phyloP scores from a whole-genome alignment of 2,888 invertebrate genomes.

The Chymomyza procnemis region DNA sequence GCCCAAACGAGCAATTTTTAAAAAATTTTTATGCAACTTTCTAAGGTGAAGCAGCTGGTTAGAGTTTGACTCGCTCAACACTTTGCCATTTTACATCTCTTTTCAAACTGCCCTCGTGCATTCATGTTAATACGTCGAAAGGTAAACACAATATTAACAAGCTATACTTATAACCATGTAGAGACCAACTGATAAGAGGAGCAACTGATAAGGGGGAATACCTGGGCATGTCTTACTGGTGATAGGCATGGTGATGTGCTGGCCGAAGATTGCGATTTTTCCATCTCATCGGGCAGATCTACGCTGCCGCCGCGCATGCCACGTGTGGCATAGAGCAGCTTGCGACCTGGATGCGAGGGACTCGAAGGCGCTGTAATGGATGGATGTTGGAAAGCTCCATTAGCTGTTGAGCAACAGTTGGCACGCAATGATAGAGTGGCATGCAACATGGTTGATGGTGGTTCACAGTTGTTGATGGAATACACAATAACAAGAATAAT shows the following conservation, averaged over 20 bases:
- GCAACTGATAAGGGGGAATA: slow-evolving; percentile 60
- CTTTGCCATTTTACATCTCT: too few species aligned
- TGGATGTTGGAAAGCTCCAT: slow-evolving; percentile 40
- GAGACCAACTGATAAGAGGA: slow-evolving; percentile 40
- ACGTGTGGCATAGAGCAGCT: slow-evolving; percentile 86
- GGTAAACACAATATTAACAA: background rate
- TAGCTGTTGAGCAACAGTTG: slow-evolving; percentile 44
- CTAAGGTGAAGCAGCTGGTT: too few species aligned
- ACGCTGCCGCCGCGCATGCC: slow-evolving; percentile 95
- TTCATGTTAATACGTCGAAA: background rate
- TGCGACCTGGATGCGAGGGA: slow-evolving; percentile 91
- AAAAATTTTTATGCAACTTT: too few species aligned
- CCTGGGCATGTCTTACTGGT: slow-evolving; percentile 83
- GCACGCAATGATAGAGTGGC: slow-evolving; percentile 16
- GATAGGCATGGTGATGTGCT: slow-evolving; percentile 96
- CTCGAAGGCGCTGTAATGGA: slow-evolving; percentile 89
- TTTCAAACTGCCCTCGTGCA: too few species aligned
- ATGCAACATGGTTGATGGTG: slow-evolving; percentile 37
- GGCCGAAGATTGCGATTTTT: slow-evolving; percentile 93
- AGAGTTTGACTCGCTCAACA: too few species aligned
- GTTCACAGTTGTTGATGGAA: slow-evolving; percentile 44
- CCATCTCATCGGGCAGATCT: slow-evolving; percentile 93
- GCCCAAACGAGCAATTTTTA: too few species aligned
- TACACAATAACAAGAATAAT: slow-evolving; percentile 32
- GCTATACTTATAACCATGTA: background rate